phyloP scores from a whole-genome alignment of 2,888 invertebrate species.

The Meta bourneti region DNA sequence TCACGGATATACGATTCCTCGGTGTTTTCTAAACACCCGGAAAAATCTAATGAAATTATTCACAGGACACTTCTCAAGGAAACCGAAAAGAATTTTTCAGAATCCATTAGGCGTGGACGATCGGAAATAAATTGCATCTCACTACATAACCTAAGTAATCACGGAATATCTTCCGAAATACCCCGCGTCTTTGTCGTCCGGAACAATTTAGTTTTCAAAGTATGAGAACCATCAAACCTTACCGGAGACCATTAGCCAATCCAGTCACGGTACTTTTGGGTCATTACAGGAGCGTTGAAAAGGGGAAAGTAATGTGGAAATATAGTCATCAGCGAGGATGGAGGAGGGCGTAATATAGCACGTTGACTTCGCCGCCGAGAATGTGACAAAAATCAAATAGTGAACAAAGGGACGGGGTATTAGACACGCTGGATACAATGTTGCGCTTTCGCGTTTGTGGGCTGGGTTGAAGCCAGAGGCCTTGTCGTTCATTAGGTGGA shows the following conservation, averaged over 20 bases:
- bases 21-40: too few relatives aligned
- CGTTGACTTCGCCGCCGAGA: constrained; percentile 32
- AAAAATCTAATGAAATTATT: neutral
- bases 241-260: constrained; percentile 62
- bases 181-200: constrained; percentile 26
- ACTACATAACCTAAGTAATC: neutral
- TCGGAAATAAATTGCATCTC: constrained; percentile 31
- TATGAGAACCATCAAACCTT: constrained; percentile 21
- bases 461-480: neutral
- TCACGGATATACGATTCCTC: too few relatives aligned
- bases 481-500: neutral
- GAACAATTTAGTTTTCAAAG: constrained; percentile 54
- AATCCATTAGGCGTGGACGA: neutral
- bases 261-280: constrained; percentile 65
- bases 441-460: neutral
- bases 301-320: constrained; percentile 62
- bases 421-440: neutral
- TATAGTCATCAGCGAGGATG: constrained; percentile 61
- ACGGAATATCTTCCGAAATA: neutral
- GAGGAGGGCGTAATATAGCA: constrained; percentile 38
- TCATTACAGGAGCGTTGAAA: constrained; percentile 58
- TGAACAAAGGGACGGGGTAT: constrained; percentile 16
- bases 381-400: constrained; percentile 40
- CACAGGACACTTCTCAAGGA: neutral
- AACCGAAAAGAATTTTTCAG: neutral